phyloP scores from a whole-genome alignment of 2,888 invertebrate genomes.

The Microctonus aethiopoides region DNA sequence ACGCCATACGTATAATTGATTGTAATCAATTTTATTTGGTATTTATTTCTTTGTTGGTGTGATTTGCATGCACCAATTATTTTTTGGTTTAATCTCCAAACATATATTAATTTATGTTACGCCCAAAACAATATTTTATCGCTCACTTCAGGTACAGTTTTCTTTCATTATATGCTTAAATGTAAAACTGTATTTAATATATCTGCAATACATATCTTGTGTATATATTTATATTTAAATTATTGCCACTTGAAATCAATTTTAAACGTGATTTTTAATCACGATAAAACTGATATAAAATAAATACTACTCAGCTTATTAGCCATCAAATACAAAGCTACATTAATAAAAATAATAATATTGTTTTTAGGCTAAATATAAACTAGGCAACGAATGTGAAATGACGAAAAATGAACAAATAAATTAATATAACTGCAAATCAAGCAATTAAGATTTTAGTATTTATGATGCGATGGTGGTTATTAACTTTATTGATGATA shows the following conservation, averaged over 20 bases:
- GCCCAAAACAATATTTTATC: background rate
- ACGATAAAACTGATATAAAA: background rate
- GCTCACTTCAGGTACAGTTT: background rate
- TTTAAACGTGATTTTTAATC: background rate
- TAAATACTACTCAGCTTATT: background rate
- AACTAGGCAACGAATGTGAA: background rate
- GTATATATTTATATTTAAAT: background rate
- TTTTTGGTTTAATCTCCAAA: background rate
- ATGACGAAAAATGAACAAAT: background rate
- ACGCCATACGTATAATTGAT: background rate
- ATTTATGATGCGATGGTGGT: background rate
- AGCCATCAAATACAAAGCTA: background rate
- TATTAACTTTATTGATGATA: background rate
- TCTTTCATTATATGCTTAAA: background rate
- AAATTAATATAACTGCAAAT: background rate
- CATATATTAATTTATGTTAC: background rate
- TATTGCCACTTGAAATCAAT: background rate
- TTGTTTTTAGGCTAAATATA: background rate
- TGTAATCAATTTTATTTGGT: background rate
- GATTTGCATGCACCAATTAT: background rate
- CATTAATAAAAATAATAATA: background rate
- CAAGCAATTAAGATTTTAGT: background rate
- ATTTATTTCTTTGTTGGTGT: background rate
- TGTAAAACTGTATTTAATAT: background rate
- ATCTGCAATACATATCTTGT: too few species aligned